These are phyloP conservation scores for Cephalopholis sonnerati DNA, from an alignment of 2,113 vertebrate species.

Conservation along the genomic window DNA sequence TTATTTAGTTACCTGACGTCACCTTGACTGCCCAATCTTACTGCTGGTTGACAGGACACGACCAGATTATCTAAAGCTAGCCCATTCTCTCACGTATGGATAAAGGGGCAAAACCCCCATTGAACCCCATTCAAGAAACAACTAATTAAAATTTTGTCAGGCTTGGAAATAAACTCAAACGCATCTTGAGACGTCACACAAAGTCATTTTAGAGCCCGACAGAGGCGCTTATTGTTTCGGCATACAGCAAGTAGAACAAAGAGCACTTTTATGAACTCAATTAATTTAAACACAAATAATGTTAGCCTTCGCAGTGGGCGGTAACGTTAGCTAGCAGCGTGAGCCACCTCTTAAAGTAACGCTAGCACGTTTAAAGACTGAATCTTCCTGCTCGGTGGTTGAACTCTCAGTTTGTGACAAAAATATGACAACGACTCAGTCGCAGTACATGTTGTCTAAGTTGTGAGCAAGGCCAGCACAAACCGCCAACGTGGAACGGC, in stretches of 20 bases:
- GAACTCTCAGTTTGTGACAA: background rate
- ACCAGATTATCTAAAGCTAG: too few species aligned
- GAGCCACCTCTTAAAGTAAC: background rate
- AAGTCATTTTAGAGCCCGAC: rapidly evolving
- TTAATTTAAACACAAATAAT: too few species aligned
- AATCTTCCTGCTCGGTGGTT: background rate
- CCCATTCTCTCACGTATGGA: rapidly evolving
- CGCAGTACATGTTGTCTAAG: background rate
- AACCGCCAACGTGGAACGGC: background rate
- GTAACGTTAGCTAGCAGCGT: slow-evolving; percentile 1
- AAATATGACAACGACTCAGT: background rate
- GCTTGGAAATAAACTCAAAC: background rate
- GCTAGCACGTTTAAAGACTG: too few species aligned
- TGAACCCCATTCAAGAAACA: background rate
- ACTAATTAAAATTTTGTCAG: background rate
- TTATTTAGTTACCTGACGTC: background rate
- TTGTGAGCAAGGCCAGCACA: background rate
- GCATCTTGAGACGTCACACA: rapidly evolving
- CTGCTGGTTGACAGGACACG: background rate
- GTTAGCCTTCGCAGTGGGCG: background rate
- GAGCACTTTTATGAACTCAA: rapidly evolving
- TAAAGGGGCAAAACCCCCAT: background rate
- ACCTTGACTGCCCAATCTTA: too few species aligned
- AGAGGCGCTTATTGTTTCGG: background rate
- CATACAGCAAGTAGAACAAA: background rate